Evolutionary conservation across 1,140 invertebrate genomes (phyloP), one percentile per base, ranked within the genome.

Genomic region (Drosophila sucinea): DNA sequence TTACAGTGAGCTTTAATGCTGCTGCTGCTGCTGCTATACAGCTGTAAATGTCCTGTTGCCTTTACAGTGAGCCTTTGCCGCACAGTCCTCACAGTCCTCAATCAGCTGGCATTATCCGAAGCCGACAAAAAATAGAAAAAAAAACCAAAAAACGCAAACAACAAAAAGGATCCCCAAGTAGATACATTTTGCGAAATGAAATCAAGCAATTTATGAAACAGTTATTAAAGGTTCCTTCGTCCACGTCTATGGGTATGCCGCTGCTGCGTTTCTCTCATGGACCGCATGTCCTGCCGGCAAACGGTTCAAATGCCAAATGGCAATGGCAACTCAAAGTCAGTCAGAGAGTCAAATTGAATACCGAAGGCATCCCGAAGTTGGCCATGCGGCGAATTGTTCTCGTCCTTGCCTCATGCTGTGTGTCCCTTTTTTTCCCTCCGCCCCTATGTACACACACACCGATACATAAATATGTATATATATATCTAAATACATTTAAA

Each of bases 291-390:
- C 44, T 51, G 44, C 17, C 44, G 25, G 44, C 44, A 27, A 51
- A 51, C 44, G 23, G 10, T 51, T 51, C 44, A 51, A 51, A 51
- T 51, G 23, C 23, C 25, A 27, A 51, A 51, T 51, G 44, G 44
- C 44, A 51, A 51, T 51, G 23, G 6, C 23, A 51, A 23, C 44
- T 51, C 23, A 23, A 27, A 51, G 8, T 51, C 44, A 51, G 23
- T 27, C 44, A 51, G 44, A 51, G 44, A 51, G 44, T 51, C 8
- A 51, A 51, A 51, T 51, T 51, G 44, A 27, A 51, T 51, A 51
- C 44, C 44, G 44, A 51, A 51, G 44, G 44, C 44, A 51, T 51
- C 44, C 44, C 44, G 44, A 51, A 51, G 44, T 51, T 51, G 44
- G 44, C 44, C 44, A 51, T 10, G 44, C 44, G 8, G 44, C 44